phyloP scores from a whole-genome alignment of 2,113 vertebrate genomes.

The Limanda limanda region DNA sequence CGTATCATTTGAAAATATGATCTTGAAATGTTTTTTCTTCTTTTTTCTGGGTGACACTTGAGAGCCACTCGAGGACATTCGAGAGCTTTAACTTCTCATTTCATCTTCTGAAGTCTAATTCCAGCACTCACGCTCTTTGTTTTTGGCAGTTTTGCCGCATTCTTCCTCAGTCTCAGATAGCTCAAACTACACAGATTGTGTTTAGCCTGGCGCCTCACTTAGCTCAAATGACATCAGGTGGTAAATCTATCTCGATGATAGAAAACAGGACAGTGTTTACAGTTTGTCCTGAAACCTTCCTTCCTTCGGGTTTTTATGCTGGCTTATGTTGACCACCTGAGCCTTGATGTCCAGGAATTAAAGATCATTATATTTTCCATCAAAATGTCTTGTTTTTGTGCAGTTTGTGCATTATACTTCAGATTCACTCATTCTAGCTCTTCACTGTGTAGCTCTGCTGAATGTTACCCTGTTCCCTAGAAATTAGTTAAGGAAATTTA shows the following conservation, averaged over 20 bases:
- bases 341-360: not conserved
- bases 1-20: not conserved
- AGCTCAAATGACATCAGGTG: conserved; percentile 36
- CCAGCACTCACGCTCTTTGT: conserved; percentile 5
- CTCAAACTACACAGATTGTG: conserved; percentile 45
- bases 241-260: conserved; percentile 43
- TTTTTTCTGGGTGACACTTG: not conserved
- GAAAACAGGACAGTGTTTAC: not conserved
- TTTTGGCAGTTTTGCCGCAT: conserved; percentile 58
- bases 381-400: too few species aligned
- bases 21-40: not conserved
- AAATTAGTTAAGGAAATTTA: too few species aligned
- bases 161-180: conserved; percentile 48
- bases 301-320: not conserved
- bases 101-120: conserved; percentile 7
- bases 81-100: conserved; percentile 9
- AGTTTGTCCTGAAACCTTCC: not conserved
- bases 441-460: too few species aligned
- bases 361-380: not conserved
- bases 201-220: conserved; percentile 57
- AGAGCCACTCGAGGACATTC: not conserved
- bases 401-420: too few species aligned
- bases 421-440: too few species aligned
- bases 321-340: not conserved
- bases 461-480: too few species aligned